Base-by-base conservation (phyloP, 2,888 invertebrate genomes). In the Zeuzera pyrina region DNA sequence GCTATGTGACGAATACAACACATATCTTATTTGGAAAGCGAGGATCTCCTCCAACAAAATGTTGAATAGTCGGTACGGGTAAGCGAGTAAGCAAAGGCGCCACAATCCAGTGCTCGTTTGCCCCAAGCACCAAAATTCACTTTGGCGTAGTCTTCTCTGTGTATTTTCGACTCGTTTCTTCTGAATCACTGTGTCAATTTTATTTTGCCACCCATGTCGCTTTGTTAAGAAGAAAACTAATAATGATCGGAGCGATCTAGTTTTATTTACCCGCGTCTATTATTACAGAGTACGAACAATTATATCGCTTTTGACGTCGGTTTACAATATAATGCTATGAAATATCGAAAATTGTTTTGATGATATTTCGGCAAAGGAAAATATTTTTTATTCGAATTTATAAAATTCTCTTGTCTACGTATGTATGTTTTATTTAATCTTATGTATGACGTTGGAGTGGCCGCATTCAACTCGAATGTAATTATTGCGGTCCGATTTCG, bases 401-500 rank as follows among this genome's bases (percentile, higher is more conserved):
- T 68, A 68, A 60, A 62, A 65, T 57, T 65, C 66, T 69, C 71
- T 72, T 64, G 49, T 48, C 48, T 45, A 42, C 52, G 47, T 56
- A 52, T 62, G 62, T 74, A 74, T 73, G 68, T 68, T 61, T 63
- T 57, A 60, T 58, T 27, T 32, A 12, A 15, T 24, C 59, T 61
- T 55, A 68, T 59, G 72, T 69, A 66, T 69, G 69, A 62, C 69
- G 69, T 74, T 63, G 61, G 61, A 67, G 63, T 52, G 63, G 67
- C 58, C 61, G 70, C 68, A 57, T 71, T 71, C 73, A 61, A 62
- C 60, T 62, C 67, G 70, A 71, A 74, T 79, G 79, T 81, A 79
- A 81, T 81, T 78, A 78, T 67, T 73, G 78, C 67, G 74, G 78
- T 72, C 62, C 70, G 77, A 70, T 77, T 77, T 67, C 76, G 78